Conservation (phyloP, 2,888 invertebrate species). For the Hermaeophaga mercurialis region DNA sequence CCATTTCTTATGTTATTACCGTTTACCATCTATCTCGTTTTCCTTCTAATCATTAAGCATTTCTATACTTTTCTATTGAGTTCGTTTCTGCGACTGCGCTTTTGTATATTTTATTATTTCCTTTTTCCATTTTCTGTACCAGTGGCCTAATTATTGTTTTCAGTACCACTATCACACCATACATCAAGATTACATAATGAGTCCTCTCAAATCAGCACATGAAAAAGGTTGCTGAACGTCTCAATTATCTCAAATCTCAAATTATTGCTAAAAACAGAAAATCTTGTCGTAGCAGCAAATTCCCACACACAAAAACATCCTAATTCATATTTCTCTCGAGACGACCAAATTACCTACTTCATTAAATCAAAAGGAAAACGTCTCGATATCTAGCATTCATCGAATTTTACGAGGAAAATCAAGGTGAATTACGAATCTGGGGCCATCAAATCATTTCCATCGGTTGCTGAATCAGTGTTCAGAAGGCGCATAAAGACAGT, state of each 20-base stretch:
- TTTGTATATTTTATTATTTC: too few species aligned
- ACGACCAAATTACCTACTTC: constrained; percentile 27
- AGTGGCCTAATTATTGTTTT: too few species aligned
- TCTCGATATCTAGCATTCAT: constrained; percentile 23
- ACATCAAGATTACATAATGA: too few species aligned
- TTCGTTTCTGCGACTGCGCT: too few species aligned
- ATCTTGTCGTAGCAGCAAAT: constrained; percentile 1
- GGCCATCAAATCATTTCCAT: constrained; percentile 31
- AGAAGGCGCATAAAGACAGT: constrained; percentile 27
- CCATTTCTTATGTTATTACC: too few species aligned
- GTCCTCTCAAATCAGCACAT: not conserved
- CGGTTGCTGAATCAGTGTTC: constrained; percentile 38
- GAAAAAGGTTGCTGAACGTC: not conserved
- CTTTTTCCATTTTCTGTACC: too few species aligned
- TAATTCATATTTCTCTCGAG: constrained; percentile 19
- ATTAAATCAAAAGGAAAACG: constrained; percentile 24
- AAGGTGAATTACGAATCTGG: constrained; percentile 31
- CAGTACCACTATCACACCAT: too few species aligned
- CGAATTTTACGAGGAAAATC: constrained; percentile 32
- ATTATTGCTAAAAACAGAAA: constrained; percentile 2
- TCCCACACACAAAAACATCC: constrained; percentile 13
- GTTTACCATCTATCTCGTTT: too few species aligned
- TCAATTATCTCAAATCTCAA: not conserved
- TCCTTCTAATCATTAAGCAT: too few species aligned
- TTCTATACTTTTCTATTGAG: too few species aligned